Base-by-base conservation (phyloP, 1,140 invertebrate species). In the Calephelis nemesis region DNA sequence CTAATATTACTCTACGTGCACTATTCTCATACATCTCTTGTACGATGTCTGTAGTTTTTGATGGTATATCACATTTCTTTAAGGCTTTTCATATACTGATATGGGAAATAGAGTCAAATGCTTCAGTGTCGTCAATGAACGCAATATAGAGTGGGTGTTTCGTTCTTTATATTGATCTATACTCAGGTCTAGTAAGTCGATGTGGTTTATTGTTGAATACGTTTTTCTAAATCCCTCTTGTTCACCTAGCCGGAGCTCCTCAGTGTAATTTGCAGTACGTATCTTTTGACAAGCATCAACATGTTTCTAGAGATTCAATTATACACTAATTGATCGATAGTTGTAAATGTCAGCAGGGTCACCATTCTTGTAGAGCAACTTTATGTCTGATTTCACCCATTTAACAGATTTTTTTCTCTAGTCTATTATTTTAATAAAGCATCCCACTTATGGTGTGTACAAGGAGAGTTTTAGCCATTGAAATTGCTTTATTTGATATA, bases 101-200 rank as follows among this genome's bases (percentile, higher is more conserved):
- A 45, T 69, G 68, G 4, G 62, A 69, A 19, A 71, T 65, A 40
- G 70, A 68, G 30, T 72, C 66, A n/a, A 68, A 72, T 3, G 70
- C 65, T 47, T 71, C 67, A 2, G 70, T 65, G 12, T 71, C 68
- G 19, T 71, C 65, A 6, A 71, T 62, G 11, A 63, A 71, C 0
- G 65, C 69, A n/a, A 71, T 39, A 47, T 71, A 71, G n/a, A 71
- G 64, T 7, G 68, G 65, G 4, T 42, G 6, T 9, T 71, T 47
- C 3, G 47, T 42, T 65, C 69, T 13, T n/a, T 8, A 47, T 71
- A 63, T 66, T 71, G 67, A 15, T 71, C 65, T 67, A 71, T 64
- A 15, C 67, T 47, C 15, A 47, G 39, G 7, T 71, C 62, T 58
- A 71, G 45, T 3, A 62, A 48, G 62, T 65, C 47, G 5, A 70